These are phyloP conservation scores for Rhagonycha fulva DNA, from an alignment of 2,888 invertebrate species.

Conservation along the genomic window DNA sequence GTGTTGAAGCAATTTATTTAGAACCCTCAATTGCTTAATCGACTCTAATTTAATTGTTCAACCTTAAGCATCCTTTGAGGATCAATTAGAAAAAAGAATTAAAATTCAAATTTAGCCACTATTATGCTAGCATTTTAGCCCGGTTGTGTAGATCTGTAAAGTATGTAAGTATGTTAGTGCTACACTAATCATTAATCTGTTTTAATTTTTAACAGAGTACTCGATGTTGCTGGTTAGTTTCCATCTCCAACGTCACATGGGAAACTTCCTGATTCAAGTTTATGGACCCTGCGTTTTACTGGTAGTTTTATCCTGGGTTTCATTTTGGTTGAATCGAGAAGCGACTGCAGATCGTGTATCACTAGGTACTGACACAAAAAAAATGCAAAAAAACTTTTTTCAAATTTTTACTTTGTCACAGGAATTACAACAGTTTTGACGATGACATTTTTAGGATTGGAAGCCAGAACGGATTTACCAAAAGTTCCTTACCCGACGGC, in stretches of 20 bases:
- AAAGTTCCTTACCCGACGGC: slow-evolving; percentile 88
- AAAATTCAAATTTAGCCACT: too few relatives aligned
- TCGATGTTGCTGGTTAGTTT: slow-evolving; percentile 76
- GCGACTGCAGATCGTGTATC: slow-evolving; percentile 83
- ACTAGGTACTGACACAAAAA: slow-evolving; percentile 60
- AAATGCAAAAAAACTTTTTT: not conserved
- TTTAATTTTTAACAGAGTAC: slow-evolving; percentile 59
- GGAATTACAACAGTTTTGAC: slow-evolving; percentile 84
- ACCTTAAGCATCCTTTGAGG: too few relatives aligned
- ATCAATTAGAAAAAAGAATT: too few relatives aligned
- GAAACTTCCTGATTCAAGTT: slow-evolving; percentile 85
- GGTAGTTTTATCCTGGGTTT: slow-evolving; percentile 86
- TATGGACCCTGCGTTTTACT: slow-evolving; percentile 83
- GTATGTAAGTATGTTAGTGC: too few relatives aligned
- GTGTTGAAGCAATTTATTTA: not conserved
- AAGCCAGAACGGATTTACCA: slow-evolving; percentile 79
- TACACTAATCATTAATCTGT: not conserved
- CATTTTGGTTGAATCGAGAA: slow-evolving; percentile 84
- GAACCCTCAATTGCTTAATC: not conserved
- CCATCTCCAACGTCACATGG: slow-evolving; percentile 79
- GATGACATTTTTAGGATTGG: slow-evolving; percentile 82
- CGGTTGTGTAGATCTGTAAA: too few relatives aligned
- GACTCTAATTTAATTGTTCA: too few relatives aligned
- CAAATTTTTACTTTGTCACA: slow-evolving; percentile 45
- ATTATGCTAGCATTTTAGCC: too few relatives aligned